A percentile compares a stretch with the other conserved stretches of the same genome.
Conservation (phyloP, 2,797 vertebrate genomes). For the Podarcis siculus region DNA sequence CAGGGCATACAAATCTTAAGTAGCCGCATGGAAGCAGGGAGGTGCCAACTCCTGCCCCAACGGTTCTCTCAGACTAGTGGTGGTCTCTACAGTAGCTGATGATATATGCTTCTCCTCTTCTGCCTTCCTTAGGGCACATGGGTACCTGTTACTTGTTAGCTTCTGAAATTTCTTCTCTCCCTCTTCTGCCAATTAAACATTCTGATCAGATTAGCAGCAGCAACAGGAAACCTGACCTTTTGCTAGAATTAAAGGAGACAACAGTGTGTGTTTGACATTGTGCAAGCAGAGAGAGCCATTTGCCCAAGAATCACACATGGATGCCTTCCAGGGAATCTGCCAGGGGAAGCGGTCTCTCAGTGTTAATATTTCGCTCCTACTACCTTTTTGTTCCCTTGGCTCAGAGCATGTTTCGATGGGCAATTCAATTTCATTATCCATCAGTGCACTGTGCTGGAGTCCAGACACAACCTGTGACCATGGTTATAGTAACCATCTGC, state of each 20-base stretch:
- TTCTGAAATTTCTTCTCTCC: background rate
- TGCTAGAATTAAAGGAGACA: background rate
- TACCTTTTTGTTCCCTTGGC: background rate
- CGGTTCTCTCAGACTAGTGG: background rate
- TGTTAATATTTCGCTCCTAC: background rate
- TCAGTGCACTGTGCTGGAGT: background rate
- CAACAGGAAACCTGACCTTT: background rate
- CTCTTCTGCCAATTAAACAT: background rate
- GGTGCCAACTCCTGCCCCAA: background rate
- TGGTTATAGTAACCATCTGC: background rate
- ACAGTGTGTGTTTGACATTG: too few relatives aligned
- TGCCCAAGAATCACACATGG: background rate
- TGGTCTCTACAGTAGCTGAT: background rate
- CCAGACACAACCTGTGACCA: background rate
- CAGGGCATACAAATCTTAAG: too few relatives aligned
- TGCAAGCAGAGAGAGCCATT: background rate
- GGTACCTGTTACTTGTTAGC: background rate
- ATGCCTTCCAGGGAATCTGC: background rate
- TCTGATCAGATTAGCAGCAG: background rate
- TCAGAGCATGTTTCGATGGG: background rate
- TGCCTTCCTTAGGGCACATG: background rate
- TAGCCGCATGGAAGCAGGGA: too few relatives aligned
- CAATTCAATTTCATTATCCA: background rate
- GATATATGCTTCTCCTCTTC: background rate
- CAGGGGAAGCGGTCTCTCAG: background rate